Percentiles rank a stretch among this genome's conserved stretches.
Evolutionary conservation across 2,888 invertebrate species (phyloP).

Genomic region (Heterodera filipjevi): DNA sequence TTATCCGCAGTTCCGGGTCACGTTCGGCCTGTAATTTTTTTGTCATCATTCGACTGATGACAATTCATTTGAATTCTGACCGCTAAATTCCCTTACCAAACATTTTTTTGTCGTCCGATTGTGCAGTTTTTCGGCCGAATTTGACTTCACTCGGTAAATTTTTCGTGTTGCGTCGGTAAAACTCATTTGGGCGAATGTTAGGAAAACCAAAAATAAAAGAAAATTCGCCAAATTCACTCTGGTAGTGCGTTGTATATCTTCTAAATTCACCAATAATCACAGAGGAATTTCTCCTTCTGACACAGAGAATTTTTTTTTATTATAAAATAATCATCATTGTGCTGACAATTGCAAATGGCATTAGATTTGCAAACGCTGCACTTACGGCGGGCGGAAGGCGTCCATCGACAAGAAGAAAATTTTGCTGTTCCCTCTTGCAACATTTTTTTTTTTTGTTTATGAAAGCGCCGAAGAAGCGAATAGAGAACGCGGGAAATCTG

Average conservation of each 20-base stretch:
- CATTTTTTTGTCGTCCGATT: not conserved
- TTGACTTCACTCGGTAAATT: not conserved
- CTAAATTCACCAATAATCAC: not conserved
- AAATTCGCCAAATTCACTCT: not conserved
- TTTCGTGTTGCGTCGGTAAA: not conserved
- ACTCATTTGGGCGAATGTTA: not conserved
- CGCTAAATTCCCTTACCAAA: not conserved
- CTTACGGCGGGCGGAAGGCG: not conserved
- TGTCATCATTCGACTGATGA: too few relatives aligned
- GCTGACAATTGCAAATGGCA: too few relatives aligned
- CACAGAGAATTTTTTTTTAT: too few relatives aligned
- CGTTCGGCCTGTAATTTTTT: conserved; percentile 9
- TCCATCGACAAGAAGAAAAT: not conserved
- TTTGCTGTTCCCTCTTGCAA: not conserved
- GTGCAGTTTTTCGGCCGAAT: not conserved
- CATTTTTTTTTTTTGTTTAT: not conserved
- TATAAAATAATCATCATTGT: too few relatives aligned
- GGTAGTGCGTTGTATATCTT: not conserved
- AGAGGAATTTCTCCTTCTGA: too few relatives aligned
- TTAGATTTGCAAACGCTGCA: not conserved
- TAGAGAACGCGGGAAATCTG: not conserved
- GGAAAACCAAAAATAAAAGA: not conserved
- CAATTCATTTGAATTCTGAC: not conserved
- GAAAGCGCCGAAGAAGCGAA: not conserved
- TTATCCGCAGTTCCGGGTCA: conserved; percentile 2